Evolutionary conservation across 2,797 vertebrate species (phyloP).

Genomic region (Anableps anableps): DNA sequence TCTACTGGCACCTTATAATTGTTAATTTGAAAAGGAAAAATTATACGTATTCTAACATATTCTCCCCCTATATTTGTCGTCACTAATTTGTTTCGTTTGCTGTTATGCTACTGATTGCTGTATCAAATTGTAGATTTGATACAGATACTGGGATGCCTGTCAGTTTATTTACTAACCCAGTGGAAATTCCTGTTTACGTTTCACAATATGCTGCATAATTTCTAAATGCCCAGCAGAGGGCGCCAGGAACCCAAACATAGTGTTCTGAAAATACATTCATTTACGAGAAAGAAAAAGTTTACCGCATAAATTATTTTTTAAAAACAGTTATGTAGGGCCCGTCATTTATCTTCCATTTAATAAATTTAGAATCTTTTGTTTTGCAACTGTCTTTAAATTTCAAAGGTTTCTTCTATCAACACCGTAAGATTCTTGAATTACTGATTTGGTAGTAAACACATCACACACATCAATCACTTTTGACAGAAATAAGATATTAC

Average conservation of each 20-base stretch:
- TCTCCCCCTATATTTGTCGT: neutral
- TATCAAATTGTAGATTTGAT: neutral
- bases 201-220: neutral
- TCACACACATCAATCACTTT: neutral
- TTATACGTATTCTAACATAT: neutral
- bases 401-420: neutral
- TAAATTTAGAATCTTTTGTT: neutral
- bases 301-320: neutral
- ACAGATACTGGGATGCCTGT: neutral
- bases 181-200: neutral
- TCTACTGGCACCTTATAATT: neutral
- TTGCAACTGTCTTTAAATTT: neutral
- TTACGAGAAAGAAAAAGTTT: neutral
- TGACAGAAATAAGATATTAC: neutral
- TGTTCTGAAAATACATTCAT: neutral
- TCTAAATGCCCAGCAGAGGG: slow-evolving; percentile 1
- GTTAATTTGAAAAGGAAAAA: neutral
- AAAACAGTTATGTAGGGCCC: neutral
- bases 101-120: neutral
- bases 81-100: neutral
- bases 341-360: neutral
- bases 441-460: neutral
- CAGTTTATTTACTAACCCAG: neutral
- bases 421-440: neutral
- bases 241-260: neutral